A percentile compares a stretch with the other conserved stretches of the same genome.
These are phyloP conservation scores for Acleris sparsana DNA, from an alignment of 2,888 invertebrate species.

Conservation along the genomic window DNA sequence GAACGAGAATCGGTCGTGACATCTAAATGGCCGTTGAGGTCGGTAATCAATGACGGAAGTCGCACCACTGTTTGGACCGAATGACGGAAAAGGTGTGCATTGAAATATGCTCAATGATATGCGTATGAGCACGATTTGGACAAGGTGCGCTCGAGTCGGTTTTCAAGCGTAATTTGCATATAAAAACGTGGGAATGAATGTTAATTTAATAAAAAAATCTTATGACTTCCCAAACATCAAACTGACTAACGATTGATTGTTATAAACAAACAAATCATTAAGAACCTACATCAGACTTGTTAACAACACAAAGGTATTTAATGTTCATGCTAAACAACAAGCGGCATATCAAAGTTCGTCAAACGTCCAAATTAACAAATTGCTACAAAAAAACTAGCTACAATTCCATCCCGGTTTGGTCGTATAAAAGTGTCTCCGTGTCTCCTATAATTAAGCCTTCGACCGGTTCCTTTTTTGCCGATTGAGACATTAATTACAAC, in stretches of 20 bases:
- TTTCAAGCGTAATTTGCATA: conserved; percentile 27
- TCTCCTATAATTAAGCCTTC: conserved; percentile 16
- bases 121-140: conserved; percentile 36
- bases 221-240: too few relatives aligned
- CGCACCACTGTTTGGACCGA: conserved; percentile 43
- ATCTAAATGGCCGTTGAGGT: conserved; percentile 76
- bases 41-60: conserved; percentile 79
- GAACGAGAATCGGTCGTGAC: conserved; percentile 71
- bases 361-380: conserved; percentile 4
- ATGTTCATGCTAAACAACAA: too few relatives aligned
- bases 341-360: too few relatives aligned
- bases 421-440: conserved; percentile 13
- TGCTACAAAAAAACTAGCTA: not conserved
- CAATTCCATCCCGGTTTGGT: conserved; percentile 8
- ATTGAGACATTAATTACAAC: conserved; percentile 34
- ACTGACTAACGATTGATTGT: too few relatives aligned
- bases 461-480: conserved; percentile 20
- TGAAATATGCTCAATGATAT: conserved; percentile 52
- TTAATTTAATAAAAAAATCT: too few relatives aligned
- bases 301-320: too few relatives aligned
- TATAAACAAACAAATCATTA: too few relatives aligned
- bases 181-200: conserved; percentile 3
- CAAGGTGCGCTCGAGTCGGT: conserved; percentile 13
- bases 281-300: too few relatives aligned
- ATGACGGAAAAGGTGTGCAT: conserved; percentile 66